A percentile compares a stretch with the other conserved stretches of the same genome.
These are phyloP conservation scores for Ploceus nigricollis DNA, from an alignment of 2,113 vertebrate species.

Conservation along the genomic window DNA sequence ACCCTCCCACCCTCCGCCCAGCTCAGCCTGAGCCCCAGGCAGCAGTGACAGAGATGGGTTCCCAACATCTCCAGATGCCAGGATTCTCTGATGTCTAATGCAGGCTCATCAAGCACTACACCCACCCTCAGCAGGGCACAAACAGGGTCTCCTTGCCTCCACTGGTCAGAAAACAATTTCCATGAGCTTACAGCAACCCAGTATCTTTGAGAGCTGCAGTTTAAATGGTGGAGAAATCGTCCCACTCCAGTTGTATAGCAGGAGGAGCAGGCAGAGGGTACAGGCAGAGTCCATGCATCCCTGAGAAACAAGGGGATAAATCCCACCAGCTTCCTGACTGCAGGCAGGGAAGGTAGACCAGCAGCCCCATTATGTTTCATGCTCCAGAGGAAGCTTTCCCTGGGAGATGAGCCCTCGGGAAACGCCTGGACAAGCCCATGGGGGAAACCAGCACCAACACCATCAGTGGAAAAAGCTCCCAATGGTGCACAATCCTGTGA, in stretches of 20 bases:
- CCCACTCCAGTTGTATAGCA: neutral
- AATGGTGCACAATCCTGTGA: neutral
- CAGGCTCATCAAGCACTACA: neutral
- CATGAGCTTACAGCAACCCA: neutral
- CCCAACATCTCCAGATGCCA: fast-evolving
- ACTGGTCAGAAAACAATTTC: neutral
- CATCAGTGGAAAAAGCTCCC: neutral
- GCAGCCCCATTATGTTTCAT: neutral
- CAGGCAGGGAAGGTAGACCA: neutral
- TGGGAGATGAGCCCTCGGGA: neutral
- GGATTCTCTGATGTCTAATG: neutral
- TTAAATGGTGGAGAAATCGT: neutral
- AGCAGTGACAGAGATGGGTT: fast-evolving
- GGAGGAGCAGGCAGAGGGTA: neutral
- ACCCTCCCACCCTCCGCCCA: neutral
- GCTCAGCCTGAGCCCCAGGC: neutral
- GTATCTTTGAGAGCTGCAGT: neutral
- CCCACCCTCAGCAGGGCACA: neutral
- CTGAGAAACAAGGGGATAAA: neutral
- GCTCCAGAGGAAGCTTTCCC: neutral
- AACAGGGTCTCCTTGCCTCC: neutral
- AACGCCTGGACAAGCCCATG: fast-evolving
- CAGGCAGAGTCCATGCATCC: neutral
- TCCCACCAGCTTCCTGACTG: neutral
- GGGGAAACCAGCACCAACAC: neutral